These are phyloP conservation scores for Drosophila pandora DNA, from an alignment of 1,140 invertebrate genomes.

Conservation along the genomic window DNA sequence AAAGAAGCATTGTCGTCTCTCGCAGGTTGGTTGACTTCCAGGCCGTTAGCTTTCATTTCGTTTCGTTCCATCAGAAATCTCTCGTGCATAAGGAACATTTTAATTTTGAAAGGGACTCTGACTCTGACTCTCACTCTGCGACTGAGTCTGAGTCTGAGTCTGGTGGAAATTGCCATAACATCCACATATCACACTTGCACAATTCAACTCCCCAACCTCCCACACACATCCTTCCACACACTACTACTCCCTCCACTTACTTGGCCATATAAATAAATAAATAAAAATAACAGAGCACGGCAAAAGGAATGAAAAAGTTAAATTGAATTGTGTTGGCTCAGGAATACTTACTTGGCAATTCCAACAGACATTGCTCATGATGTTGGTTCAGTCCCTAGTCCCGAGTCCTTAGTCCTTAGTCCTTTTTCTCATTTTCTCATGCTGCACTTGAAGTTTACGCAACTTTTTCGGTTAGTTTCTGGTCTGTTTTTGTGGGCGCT, in stretches of 20 bases:
- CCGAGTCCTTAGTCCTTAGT: slow-evolving; percentile 15
- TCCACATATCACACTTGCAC: slow-evolving; percentile 63
- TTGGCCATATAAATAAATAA: slow-evolving; percentile 44
- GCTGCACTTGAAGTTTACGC: slow-evolving; percentile 67
- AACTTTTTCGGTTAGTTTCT: slow-evolving; percentile 63
- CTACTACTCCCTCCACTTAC: slow-evolving; percentile 5
- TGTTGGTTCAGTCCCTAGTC: neutral
- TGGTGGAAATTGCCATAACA: slow-evolving; percentile 72
- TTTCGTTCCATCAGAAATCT: slow-evolving; percentile 74
- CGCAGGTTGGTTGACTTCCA: slow-evolving; percentile 68
- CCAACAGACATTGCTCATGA: slow-evolving; percentile 24
- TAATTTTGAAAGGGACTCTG: slow-evolving; percentile 66
- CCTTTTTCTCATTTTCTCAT: neutral
- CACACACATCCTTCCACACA: slow-evolving; percentile 12
- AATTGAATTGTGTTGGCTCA: slow-evolving; percentile 77
- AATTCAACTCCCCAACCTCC: neutral
- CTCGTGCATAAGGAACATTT: slow-evolving; percentile 79
- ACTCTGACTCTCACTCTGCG: slow-evolving; percentile 5
- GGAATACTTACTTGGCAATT: slow-evolving; percentile 57
- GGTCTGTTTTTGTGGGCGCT: slow-evolving; percentile 52
- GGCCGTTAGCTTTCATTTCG: slow-evolving; percentile 72
- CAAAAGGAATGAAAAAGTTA: slow-evolving; percentile 75
- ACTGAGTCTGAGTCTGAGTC: neutral
- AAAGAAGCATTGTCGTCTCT: slow-evolving; percentile 20
- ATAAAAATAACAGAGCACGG: slow-evolving; percentile 69